Evolutionary conservation across 2,888 invertebrate genomes (phyloP).

Genomic region (Thera britannica): DNA sequence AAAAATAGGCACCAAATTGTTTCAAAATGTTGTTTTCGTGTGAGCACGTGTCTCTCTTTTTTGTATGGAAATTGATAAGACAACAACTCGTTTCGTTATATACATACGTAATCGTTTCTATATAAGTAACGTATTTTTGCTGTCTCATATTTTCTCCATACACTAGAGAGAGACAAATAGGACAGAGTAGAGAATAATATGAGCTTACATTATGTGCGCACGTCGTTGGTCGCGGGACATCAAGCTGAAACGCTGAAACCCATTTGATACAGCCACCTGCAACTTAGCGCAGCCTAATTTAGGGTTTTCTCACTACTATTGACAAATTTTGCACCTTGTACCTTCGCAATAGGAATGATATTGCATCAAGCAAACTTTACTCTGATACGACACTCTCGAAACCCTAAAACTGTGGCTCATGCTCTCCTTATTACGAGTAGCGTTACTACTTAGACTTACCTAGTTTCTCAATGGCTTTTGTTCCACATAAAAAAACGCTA

Average conservation of each 20-base stretch:
- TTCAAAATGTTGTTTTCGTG: too few relatives aligned
- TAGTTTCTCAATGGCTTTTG: slow-evolving; percentile 18
- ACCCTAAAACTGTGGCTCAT: slow-evolving; percentile 11
- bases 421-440: slow-evolving; percentile 3
- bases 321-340: slow-evolving; percentile 16
- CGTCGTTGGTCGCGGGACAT: slow-evolving; percentile 13
- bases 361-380: slow-evolving; percentile 3
- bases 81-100: too few relatives aligned
- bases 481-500: slow-evolving; percentile 3
- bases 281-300: slow-evolving; percentile 29
- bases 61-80: too few relatives aligned
- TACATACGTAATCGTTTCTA: too few relatives aligned
- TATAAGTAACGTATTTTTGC: too few relatives aligned
- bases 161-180: too few relatives aligned
- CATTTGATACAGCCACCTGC: slow-evolving; percentile 29
- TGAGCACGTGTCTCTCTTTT: too few relatives aligned
- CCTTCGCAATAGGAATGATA: slow-evolving; percentile 7
- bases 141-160: too few relatives aligned
- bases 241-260: slow-evolving; percentile 30
- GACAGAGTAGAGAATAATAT: too few relatives aligned
- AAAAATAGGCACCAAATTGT: too few relatives aligned
- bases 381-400: slow-evolving; percentile 4
- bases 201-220: background rate
- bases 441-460: slow-evolving; percentile 2
- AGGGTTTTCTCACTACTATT: slow-evolving; percentile 6